These are phyloP conservation scores for Caenorhabditis latens DNA, from an alignment of 1,140 invertebrate species.

Conservation along the genomic window DNA sequence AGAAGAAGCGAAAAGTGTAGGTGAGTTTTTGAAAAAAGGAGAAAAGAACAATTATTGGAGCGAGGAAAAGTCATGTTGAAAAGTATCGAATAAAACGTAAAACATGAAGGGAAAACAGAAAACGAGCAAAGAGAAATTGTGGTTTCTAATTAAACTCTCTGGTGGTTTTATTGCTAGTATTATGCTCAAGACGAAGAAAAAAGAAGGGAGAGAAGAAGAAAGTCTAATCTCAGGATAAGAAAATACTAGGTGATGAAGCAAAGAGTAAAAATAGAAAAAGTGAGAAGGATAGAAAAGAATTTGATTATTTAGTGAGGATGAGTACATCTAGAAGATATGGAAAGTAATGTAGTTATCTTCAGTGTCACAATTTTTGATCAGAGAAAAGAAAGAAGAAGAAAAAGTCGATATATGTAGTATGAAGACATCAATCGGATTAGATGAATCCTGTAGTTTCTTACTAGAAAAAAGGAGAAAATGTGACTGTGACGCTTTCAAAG, in stretches of 20 bases:
- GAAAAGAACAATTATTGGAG: background rate
- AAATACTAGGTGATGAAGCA: background rate
- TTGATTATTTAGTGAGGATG: constrained; percentile 18
- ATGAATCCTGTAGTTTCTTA: no score
- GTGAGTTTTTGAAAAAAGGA: background rate
- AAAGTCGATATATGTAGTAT: background rate
- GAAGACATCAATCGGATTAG: background rate
- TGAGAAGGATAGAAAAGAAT: background rate
- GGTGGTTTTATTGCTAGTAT: constrained; percentile 48
- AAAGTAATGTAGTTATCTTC: background rate
- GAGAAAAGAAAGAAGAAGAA: background rate
- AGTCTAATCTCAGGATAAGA: constrained; percentile 39
- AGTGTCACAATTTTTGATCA: background rate
- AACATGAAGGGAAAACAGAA: constrained; percentile 11
- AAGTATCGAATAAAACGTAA: constrained; percentile 31
- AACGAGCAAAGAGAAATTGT: constrained; percentile 39
- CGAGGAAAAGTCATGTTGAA: constrained; percentile 26
- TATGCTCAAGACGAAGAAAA: background rate
- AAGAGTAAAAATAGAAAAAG: background rate
- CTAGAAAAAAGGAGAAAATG: no score
- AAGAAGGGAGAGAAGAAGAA: background rate
- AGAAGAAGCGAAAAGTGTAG: constrained; percentile 2
- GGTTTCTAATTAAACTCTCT: constrained; percentile 53
- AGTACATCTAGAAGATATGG: background rate
- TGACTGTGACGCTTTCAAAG: no score